These are phyloP conservation scores for Passer domesticus DNA, from an alignment of 2,113 vertebrate species.

Conservation along the genomic window DNA sequence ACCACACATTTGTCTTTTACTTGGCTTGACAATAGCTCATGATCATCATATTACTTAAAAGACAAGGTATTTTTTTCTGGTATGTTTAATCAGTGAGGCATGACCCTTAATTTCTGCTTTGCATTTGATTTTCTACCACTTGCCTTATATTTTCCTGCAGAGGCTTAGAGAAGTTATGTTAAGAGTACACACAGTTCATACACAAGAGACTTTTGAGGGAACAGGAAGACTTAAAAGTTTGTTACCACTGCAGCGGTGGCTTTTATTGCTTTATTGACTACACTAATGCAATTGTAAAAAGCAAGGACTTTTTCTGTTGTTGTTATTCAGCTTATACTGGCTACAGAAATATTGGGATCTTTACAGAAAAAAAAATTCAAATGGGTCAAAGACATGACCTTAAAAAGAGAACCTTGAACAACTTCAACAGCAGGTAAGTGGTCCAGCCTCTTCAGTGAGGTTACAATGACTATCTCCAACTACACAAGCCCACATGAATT, in stretches of 20 bases:
- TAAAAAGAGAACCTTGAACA: not conserved
- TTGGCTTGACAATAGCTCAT: not conserved
- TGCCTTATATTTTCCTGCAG: not conserved
- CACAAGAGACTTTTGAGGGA: not conserved
- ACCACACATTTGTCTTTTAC: not conserved
- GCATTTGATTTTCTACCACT: not conserved
- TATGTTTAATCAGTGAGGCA: not conserved
- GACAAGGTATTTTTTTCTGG: not conserved
- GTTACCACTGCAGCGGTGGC: not conserved
- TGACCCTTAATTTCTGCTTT: not conserved
- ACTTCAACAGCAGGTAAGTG: not conserved
- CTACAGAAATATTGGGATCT: not conserved
- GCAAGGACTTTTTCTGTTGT: not conserved
- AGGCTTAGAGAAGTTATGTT: not conserved
- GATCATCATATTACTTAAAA: not conserved
- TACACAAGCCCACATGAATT: not conserved
- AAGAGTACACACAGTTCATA: not conserved
- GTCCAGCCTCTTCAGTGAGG: not conserved
- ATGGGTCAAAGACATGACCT: not conserved
- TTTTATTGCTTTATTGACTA: not conserved
- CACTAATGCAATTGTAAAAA: not conserved
- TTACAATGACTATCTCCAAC: not conserved
- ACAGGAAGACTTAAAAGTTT: not conserved
- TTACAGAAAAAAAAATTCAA: not conserved
- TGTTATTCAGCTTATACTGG: not conserved